These are phyloP conservation scores for Celastrina argiolus DNA, from an alignment of 2,888 invertebrate species.

Conservation along the genomic window DNA sequence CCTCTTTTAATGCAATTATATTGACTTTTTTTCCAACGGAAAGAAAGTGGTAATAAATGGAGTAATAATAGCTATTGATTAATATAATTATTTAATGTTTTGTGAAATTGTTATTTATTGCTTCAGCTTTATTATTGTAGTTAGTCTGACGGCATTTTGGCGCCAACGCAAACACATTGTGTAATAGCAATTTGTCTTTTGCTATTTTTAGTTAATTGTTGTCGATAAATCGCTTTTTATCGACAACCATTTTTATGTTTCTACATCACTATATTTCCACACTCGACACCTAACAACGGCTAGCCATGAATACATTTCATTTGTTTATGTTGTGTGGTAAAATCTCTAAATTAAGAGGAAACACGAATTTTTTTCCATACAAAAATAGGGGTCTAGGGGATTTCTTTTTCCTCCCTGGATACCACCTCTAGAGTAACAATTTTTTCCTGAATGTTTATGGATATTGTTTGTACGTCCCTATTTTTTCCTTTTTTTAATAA, in stretches of 20 bases:
- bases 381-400: no score
- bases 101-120: conserved; percentile 1
- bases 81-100: conserved; percentile 9
- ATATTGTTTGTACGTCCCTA: no score
- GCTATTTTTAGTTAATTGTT: conserved; percentile 3
- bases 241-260: background rate
- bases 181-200: background rate
- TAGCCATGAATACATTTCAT: background rate
- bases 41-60: conserved; percentile 17
- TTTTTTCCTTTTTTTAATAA: no score
- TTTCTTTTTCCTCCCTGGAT: no score
- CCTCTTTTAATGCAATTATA: conserved; percentile 1
- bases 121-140: background rate
- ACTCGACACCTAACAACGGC: background rate
- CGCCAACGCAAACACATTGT: background rate
- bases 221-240: conserved; percentile 8
- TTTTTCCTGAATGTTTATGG: no score
- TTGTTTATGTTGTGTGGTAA: no score
- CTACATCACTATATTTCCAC: background rate
- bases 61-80: conserved; percentile 16
- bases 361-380: no score
- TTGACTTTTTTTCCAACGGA: background rate
- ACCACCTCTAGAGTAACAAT: no score
- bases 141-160: background rate
- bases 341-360: no score